These are phyloP conservation scores for Numenius arquata DNA, from an alignment of 2,113 vertebrate species.

Conservation along the genomic window DNA sequence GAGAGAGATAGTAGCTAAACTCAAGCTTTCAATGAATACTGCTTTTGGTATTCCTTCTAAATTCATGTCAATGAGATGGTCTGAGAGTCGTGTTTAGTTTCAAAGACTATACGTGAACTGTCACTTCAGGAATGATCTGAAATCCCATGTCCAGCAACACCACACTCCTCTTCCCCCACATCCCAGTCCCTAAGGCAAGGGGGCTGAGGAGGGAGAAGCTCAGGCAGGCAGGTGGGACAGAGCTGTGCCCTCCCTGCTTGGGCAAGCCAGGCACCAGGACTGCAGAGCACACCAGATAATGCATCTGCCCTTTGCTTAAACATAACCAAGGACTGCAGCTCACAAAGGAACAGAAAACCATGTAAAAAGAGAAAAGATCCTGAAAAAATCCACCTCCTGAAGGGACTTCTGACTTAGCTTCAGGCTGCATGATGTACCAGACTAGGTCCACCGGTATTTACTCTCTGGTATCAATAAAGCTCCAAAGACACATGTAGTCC, in stretches of 20 bases:
- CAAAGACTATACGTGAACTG: neutral
- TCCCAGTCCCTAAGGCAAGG: neutral
- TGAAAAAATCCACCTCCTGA: neutral
- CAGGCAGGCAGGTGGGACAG: neutral
- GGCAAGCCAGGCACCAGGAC: neutral
- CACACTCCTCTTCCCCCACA: neutral
- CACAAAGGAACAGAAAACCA: neutral
- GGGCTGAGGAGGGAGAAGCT: neutral
- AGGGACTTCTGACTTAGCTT: neutral
- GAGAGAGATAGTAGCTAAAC: neutral
- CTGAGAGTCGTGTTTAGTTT: neutral
- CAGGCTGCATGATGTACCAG: neutral
- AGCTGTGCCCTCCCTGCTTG: neutral
- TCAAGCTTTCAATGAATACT: rapidly evolving
- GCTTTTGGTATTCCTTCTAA: neutral
- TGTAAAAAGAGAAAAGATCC: neutral
- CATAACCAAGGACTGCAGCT: neutral
- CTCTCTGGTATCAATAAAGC: neutral
- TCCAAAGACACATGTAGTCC: neutral
- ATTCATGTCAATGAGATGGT: neutral
- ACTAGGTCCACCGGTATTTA: neutral
- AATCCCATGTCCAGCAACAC: neutral
- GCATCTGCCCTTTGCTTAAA: neutral
- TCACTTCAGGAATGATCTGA: neutral
- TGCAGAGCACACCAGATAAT: rapidly evolving